Percentiles rank a stretch among this genome's conserved stretches.
Conservation (phyloP, 2,888 invertebrate species). For the Asteroscopus sphinx region DNA sequence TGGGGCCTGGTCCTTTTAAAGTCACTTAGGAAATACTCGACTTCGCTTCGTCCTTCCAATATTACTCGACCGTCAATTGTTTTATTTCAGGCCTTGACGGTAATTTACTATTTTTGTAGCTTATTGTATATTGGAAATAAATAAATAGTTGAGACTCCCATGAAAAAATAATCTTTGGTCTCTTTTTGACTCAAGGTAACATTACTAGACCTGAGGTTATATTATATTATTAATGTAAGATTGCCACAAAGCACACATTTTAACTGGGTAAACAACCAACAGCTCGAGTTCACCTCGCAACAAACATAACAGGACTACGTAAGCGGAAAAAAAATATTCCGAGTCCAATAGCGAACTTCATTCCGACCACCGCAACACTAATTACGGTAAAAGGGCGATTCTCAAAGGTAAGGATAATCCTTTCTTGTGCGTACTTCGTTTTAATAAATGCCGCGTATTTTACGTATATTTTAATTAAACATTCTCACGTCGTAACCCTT, state of each 20-base stretch:
- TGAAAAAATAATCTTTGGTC: no score
- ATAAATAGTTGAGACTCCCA: no score
- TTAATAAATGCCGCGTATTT: constrained; percentile 74
- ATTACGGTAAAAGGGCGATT: constrained; percentile 68
- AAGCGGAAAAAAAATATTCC: constrained; percentile 38
- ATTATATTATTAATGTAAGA: no score
- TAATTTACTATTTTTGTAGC: no score
- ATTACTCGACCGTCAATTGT: no score
- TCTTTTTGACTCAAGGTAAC: no score
- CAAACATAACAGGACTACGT: constrained; percentile 7
- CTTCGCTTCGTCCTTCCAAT: no score
- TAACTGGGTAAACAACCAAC: not conserved
- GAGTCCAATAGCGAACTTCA: constrained; percentile 40
- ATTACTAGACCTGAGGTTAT: no score
- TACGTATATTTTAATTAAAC: constrained; percentile 77
- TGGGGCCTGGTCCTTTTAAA: no score
- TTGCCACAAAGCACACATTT: constrained; percentile 3
- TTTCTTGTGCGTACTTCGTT: constrained; percentile 68
- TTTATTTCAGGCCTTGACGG: no score
- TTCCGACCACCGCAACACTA: constrained; percentile 62
- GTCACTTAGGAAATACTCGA: no score
- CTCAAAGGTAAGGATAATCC: constrained; percentile 71
- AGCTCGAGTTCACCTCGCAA: not conserved
- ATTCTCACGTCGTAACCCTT: constrained; percentile 66
- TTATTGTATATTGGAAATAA: no score